These are phyloP conservation scores for Actinostola sp. DNA, from an alignment of 92 coral and sea anemone genomes.

Conservation along the genomic window DNA sequence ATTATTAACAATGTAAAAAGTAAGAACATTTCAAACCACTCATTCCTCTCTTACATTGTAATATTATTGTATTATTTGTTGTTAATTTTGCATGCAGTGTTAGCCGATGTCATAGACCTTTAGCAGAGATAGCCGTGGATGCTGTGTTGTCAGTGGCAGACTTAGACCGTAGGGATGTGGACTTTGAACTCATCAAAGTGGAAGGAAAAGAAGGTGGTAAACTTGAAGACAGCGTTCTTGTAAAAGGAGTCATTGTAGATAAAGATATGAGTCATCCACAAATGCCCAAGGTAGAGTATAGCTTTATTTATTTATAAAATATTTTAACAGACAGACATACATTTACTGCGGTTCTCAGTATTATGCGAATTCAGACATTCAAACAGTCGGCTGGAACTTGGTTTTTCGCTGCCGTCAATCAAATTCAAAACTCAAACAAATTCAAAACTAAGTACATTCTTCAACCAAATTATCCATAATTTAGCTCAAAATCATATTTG, in stretches of 20 bases:
- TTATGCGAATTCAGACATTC: no score
- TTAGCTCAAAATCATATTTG: no score
- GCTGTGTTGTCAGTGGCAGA: slow-evolving; percentile 98
- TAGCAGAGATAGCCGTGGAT: slow-evolving; percentile 99
- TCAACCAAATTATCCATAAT: no score
- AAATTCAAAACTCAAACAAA: no score
- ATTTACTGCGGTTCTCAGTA: no score
- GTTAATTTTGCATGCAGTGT: slow-evolving; percentile 51
- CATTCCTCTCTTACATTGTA: no score
- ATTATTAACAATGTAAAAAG: no score
- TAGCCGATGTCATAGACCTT: slow-evolving; percentile 94
- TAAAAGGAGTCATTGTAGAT: slow-evolving; percentile 96
- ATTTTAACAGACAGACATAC: no score
- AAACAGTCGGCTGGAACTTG: no score
- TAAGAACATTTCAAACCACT: no score
- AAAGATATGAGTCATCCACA: slow-evolving; percentile 99
- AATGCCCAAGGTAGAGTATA: slow-evolving; percentile 92
- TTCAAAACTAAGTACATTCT: no score
- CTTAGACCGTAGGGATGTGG: slow-evolving; percentile 97
- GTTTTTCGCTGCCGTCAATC: no score
- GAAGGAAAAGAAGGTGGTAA: slow-evolving; percentile 98
- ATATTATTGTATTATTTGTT: neutral
- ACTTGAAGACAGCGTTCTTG: slow-evolving; percentile 92
- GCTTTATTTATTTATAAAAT: neutral
- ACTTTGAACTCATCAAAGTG: slow-evolving; percentile 96